Percentiles rank a stretch among this genome's conserved stretches.
Evolutionary conservation across 1,140 invertebrate genomes (phyloP).

Genomic region (Scaptomyza hsui): DNA sequence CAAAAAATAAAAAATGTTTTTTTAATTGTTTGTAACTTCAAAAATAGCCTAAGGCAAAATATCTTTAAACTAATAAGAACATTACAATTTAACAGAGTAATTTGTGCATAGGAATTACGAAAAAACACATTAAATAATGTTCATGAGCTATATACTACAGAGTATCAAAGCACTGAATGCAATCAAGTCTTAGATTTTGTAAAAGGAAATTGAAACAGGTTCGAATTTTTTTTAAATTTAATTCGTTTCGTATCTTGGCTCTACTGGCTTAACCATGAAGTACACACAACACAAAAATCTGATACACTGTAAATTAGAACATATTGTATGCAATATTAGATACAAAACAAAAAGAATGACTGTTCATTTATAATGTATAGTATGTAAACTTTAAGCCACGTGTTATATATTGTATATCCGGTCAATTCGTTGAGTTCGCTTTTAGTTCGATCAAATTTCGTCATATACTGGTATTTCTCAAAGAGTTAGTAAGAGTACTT

Average conservation of each 20-base stretch:
- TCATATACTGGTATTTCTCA: background rate
- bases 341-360: slow-evolving; percentile 35
- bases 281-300: slow-evolving; percentile 11
- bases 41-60: slow-evolving; percentile 2
- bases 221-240: slow-evolving; percentile 55
- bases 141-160: slow-evolving; percentile 9
- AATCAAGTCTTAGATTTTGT: slow-evolving; percentile 13
- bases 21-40: too few species aligned
- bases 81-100: background rate
- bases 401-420: slow-evolving; percentile 15
- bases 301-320: slow-evolving; percentile 14
- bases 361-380: slow-evolving; percentile 19
- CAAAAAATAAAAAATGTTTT: too few species aligned
- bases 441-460: slow-evolving; percentile 25
- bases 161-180: slow-evolving; percentile 25
- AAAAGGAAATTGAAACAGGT: slow-evolving; percentile 82
- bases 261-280: background rate
- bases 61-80: slow-evolving; percentile 5
- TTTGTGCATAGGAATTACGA: slow-evolving; percentile 9
- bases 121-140: background rate
- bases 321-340: slow-evolving; percentile 40
- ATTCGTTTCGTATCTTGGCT: slow-evolving; percentile 28
- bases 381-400: slow-evolving; percentile 25
- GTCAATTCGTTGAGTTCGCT: slow-evolving; percentile 28
- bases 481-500: slow-evolving; percentile 70